phyloP scores from a whole-genome alignment of 1,140 invertebrate genomes.

The Penaeus vannamei region DNA sequence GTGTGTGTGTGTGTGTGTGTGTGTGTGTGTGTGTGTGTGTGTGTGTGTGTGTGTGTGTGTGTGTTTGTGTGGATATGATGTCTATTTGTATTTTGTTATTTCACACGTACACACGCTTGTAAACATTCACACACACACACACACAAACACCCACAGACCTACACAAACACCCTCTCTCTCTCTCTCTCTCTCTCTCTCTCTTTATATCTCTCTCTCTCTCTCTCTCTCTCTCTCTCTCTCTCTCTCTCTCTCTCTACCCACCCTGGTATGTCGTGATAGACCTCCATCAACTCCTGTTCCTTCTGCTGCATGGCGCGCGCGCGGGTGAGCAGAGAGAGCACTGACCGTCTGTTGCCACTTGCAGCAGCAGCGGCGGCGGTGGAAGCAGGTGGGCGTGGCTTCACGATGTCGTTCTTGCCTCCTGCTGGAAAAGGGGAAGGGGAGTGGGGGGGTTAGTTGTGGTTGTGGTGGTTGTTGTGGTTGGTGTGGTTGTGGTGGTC shows the following conservation, averaged over 20 bases:
- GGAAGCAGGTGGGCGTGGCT: conserved; percentile 5
- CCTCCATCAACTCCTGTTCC: conserved; percentile 65
- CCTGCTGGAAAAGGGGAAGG: background rate
- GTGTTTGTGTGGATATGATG: too few species aligned
- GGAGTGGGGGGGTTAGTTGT: background rate
- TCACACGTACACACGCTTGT: too few species aligned
- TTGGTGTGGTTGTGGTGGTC: background rate
- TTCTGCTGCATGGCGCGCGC: conserved; percentile 67
- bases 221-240: background rate
- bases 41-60: too few species aligned
- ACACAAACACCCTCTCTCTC: too few species aligned
- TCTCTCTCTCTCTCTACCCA: conserved; percentile 1
- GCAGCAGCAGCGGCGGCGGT: conserved; percentile 16
- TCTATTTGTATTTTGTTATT: too few species aligned
- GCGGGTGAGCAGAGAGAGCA: conserved; percentile 61
- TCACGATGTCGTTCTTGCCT: conserved; percentile 49
- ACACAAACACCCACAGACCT: too few species aligned
- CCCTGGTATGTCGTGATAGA: conserved; percentile 66
- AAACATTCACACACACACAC: too few species aligned
- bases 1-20: too few species aligned
- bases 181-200: background rate
- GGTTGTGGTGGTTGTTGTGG: background rate
- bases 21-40: too few species aligned
- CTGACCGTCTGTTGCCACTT: conserved; percentile 43
- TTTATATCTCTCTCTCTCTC: background rate